Percentiles rank a stretch among this genome's conserved stretches.
Evolutionary conservation across 30 jellyfish, hydroid and myxozoan genomes (phyloP).

Genomic region (Aurelia sp.): DNA sequence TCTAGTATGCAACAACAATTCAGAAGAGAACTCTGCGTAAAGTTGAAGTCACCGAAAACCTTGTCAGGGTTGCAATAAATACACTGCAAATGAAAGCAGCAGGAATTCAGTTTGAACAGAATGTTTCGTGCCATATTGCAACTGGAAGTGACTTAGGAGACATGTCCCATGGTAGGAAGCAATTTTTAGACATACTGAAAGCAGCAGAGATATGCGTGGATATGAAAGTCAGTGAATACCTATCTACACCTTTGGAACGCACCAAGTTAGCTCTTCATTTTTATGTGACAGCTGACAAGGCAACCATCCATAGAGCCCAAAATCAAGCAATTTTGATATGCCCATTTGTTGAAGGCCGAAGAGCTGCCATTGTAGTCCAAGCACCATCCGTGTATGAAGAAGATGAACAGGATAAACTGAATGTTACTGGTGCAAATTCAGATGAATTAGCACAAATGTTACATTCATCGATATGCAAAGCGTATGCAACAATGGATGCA

Average conservation of each 20-base stretch:
- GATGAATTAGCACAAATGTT: constrained; percentile 16
- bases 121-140: constrained; percentile 20
- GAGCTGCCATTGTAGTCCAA: constrained; percentile 29
- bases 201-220: constrained; percentile 6
- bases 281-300: constrained; percentile 27
- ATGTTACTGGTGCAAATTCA: constrained; percentile 28
- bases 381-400: constrained; percentile 25
- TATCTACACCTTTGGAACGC: constrained; percentile 19
- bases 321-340: constrained; percentile 20
- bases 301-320: constrained; percentile 11
- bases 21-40: constrained; percentile 2
- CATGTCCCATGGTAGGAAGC: constrained; percentile 21
- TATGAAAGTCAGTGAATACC: constrained; percentile 5
- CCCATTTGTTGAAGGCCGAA: constrained; percentile 26
- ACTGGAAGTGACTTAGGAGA: constrained; percentile 27
- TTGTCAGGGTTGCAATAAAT: constrained; percentile 10
- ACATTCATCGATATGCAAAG: constrained; percentile 5
- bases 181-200: constrained; percentile 11
- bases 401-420: constrained; percentile 3
- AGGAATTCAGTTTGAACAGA: constrained; percentile 15
- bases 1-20: constrained; percentile 9
- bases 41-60: constrained; percentile 1
- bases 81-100: constrained; percentile 20
- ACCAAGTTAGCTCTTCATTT: constrained; percentile 13
- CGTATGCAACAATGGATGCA: constrained; percentile 1